phyloP scores from a whole-genome alignment of 2,797 vertebrate species.

The Glyptemys insculpta region DNA sequence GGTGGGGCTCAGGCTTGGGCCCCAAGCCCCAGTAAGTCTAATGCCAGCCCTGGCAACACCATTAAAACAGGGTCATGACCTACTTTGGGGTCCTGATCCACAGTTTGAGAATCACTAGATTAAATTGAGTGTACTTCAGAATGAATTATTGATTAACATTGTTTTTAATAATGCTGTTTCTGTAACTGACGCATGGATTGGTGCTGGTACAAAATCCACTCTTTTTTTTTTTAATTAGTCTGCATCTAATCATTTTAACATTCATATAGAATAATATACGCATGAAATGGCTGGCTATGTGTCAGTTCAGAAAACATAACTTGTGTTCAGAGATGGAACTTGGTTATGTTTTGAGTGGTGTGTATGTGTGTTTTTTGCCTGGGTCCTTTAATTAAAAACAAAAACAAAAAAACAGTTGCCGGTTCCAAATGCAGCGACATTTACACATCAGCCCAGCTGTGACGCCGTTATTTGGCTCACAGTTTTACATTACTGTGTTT shows the following conservation, averaged over 20 bases:
- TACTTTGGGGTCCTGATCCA: too few species aligned
- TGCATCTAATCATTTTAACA: background rate
- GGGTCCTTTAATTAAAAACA: background rate
- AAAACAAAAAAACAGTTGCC: background rate
- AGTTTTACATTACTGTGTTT: background rate
- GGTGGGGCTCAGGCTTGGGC: too few species aligned
- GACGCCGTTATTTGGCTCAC: background rate
- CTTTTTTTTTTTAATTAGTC: background rate
- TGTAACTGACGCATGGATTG: background rate
- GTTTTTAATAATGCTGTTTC: background rate
- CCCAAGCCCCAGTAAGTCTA: too few species aligned
- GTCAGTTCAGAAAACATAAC: fast-evolving
- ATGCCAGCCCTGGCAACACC: too few species aligned
- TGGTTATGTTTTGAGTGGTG: background rate
- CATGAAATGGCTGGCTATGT: fast-evolving
- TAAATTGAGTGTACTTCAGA: background rate
- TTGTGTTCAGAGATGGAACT: background rate
- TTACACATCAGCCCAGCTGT: background rate
- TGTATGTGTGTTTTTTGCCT: background rate
- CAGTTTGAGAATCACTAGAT: too few species aligned
- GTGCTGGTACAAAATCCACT: background rate
- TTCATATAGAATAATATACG: background rate
- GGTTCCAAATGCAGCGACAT: background rate
- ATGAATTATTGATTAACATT: background rate
- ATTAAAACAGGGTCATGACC: too few species aligned